Conservation (phyloP, 2,797 vertebrate genomes). For the Knipowitschia caucasica region DNA sequence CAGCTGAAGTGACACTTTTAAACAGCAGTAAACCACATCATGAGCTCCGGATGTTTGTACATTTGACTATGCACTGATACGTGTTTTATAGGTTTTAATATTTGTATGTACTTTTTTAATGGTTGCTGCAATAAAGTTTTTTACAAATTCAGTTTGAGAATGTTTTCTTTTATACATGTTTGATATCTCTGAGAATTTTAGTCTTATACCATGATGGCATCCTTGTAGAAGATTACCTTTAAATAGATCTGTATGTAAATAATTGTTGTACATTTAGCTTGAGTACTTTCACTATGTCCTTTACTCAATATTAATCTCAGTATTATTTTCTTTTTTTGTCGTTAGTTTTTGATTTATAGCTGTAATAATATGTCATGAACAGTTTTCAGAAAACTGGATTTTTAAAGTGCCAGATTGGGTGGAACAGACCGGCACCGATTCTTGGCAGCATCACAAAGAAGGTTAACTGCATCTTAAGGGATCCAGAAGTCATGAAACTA, state of each 20-base stretch:
- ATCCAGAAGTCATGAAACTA: slow-evolving; percentile 1
- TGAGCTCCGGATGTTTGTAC: neutral
- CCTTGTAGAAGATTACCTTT: too few relatives aligned
- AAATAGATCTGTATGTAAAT: too few relatives aligned
- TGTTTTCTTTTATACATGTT: neutral
- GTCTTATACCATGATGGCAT: neutral
- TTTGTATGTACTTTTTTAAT: neutral
- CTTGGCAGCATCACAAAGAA: slow-evolving; percentile 13
- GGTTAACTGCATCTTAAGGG: slow-evolving; percentile 3
- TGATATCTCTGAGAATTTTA: too few relatives aligned
- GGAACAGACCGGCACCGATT: slow-evolving; percentile 17
- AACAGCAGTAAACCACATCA: neutral
- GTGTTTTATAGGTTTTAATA: neutral
- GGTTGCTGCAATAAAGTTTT: neutral
- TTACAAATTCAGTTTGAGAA: neutral
- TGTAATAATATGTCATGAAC: slow-evolving; percentile 12
- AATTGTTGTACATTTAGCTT: too few relatives aligned
- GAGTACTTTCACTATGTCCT: too few relatives aligned
- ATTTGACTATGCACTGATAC: neutral
- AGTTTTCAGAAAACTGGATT: slow-evolving; percentile 14
- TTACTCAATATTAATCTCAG: too few relatives aligned
- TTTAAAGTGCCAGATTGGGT: slow-evolving; percentile 2
- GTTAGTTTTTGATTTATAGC: slow-evolving; percentile 24
- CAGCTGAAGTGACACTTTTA: slow-evolving; percentile 11
- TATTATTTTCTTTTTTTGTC: slow-evolving; percentile 1